Percentiles rank a stretch among this genome's conserved stretches.
These are phyloP conservation scores for Zosterops japonicus DNA, from an alignment of 2,113 vertebrate genomes.

Conservation along the genomic window DNA sequence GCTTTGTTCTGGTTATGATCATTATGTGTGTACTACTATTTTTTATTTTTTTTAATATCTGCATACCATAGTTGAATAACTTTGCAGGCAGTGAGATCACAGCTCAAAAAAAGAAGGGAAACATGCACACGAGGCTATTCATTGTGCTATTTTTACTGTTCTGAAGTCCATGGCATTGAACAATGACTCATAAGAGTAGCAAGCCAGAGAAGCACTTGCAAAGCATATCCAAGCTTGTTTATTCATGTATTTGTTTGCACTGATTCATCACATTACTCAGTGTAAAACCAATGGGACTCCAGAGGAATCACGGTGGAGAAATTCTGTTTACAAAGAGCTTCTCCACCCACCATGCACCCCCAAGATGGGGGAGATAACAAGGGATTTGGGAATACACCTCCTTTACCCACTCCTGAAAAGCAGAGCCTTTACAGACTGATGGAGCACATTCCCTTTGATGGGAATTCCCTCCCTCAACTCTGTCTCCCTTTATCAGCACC, in stretches of 20 bases:
- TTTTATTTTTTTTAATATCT: neutral
- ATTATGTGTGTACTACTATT: neutral
- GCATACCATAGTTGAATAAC: neutral
- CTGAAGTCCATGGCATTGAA: neutral
- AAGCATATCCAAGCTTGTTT: neutral
- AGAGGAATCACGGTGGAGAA: neutral
- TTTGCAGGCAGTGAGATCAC: neutral
- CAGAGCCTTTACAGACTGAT: neutral
- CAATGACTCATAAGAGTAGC: neutral
- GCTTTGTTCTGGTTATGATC: neutral
- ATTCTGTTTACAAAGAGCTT: neutral
- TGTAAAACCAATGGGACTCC: neutral
- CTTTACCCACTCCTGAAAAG: neutral
- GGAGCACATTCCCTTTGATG: neutral
- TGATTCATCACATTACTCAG: neutral
- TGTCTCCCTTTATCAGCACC: neutral
- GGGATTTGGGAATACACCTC: neutral
- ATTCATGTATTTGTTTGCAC: neutral
- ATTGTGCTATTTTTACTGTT: neutral
- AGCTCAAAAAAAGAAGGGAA: neutral
- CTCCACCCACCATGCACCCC: neutral
- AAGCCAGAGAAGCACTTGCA: neutral
- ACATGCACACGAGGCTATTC: neutral
- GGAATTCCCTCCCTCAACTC: neutral
- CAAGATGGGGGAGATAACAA: neutral